Evolutionary conservation across 2,113 vertebrate species (phyloP), one percentile per base, ranked within the genome.

Genomic region (Anoura caudifer): DNA sequence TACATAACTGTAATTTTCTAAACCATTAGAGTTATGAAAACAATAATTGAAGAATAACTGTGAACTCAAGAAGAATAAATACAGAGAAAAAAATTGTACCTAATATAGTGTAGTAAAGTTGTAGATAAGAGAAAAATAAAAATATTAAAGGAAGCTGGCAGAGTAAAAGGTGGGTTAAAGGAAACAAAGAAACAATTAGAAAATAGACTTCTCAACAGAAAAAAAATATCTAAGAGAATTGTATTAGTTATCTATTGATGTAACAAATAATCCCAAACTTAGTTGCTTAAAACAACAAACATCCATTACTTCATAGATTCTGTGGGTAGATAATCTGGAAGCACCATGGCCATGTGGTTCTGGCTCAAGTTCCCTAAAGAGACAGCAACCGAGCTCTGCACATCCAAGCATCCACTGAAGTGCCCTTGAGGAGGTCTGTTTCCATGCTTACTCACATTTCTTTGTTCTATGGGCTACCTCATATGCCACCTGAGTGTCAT

Each of bases 51-150:
- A 45, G 45, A 94, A 63, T 81, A 72, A 59, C 28, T 72, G 38
- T 75, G 69, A 91, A 45, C 33, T 26, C 12, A 87, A 41, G 26
- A 10, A 67, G 31, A 6, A 67, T 38, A 96, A 79, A 43, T 75
- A 67, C 36, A 82, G 72, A 86, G 41, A 70, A 93, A 91, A 95
- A 93, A 91, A 95, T 11, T 36, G 10, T n/a, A 80, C 59, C 22
- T 80, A 16, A 17, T 7, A 41, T 43, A 82, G 36, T 12, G 50
- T 6, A 83, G 7, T 73, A 63, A 70, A 91, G 36, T n/a, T 85
- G 33, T 1, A 45, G 15, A 47, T 38, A 88, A 70, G 5, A 36
- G 54, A 72, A 31, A 83, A 95, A 43, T 26, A 77, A 85, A 83
- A 70, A 52, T 56, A 12, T 63, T 90, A 56, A 72, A 70, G n/a